phyloP scores from a whole-genome alignment of 2,797 vertebrate species.

The Spinibarbus caldwelli region DNA sequence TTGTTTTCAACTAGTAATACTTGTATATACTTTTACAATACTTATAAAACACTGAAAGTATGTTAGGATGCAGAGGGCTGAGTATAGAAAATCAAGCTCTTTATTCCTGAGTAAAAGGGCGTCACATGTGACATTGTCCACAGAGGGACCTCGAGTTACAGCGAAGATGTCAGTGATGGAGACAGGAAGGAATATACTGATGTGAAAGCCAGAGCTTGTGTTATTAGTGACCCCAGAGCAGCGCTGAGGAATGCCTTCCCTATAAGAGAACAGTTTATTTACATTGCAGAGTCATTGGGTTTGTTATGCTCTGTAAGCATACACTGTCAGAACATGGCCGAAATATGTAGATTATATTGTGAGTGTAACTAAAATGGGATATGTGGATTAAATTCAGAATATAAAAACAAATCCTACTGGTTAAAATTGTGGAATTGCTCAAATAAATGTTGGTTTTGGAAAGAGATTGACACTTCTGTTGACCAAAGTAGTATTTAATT shows the following conservation, averaged over 20 bases:
- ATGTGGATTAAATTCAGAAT: background rate
- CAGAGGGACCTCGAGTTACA: slow-evolving; percentile 11
- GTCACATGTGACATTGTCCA: background rate
- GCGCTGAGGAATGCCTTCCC: slow-evolving; percentile 40
- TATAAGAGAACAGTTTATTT: slow-evolving; percentile 45
- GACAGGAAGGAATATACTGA: slow-evolving; percentile 16
- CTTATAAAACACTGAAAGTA: background rate
- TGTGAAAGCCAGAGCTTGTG: slow-evolving; percentile 28
- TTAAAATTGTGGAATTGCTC: slow-evolving; percentile 5
- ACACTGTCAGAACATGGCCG: background rate
- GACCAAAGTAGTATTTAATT: background rate
- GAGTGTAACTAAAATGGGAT: slow-evolving; percentile 15
- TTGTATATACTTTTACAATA: background rate
- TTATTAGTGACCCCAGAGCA: slow-evolving; percentile 34
- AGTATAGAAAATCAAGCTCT: background rate
- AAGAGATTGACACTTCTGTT: background rate
- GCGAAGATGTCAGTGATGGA: slow-evolving; percentile 15
- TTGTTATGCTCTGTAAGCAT: slow-evolving; percentile 15
- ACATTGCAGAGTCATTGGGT: slow-evolving; percentile 37
- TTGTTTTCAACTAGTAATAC: background rate
- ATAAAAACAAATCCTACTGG: slow-evolving; percentile 27
- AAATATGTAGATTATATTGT: slow-evolving; percentile 13
- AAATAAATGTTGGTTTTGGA: slow-evolving; percentile 16
- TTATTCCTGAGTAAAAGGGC: background rate
- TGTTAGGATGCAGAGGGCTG: background rate